Percentiles rank a stretch among this genome's conserved stretches.
Conservation (phyloP, 2,113 vertebrate genomes). For the Propithecus coquereli region DNA sequence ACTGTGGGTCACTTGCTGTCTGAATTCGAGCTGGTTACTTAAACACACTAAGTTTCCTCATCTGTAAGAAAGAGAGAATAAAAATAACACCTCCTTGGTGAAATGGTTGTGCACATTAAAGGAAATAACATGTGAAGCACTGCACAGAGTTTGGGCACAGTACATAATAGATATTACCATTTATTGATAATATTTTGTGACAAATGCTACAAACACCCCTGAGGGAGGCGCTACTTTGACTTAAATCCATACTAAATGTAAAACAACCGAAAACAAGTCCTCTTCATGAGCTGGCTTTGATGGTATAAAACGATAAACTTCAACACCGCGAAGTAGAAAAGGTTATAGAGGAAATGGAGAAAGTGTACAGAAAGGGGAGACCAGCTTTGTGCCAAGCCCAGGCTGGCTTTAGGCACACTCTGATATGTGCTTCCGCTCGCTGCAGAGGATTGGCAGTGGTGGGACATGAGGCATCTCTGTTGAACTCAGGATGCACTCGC, state of each 20-base stretch:
- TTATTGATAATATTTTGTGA: not conserved
- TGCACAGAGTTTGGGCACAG: not conserved
- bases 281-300: not conserved
- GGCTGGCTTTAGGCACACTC: not conserved
- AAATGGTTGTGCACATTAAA: not conserved
- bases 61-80: not conserved
- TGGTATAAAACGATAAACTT: not conserved
- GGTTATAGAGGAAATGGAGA: not conserved
- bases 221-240: not conserved
- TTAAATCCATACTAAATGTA: not conserved
- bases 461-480: rapidly evolving
- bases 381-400: not conserved
- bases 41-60: not conserved
- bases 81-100: not conserved
- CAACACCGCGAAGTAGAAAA: not conserved
- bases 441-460: rapidly evolving
- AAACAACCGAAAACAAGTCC: not conserved
- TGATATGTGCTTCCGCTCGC: not conserved
- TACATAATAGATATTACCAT: not conserved
- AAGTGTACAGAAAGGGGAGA: not conserved
- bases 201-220: not conserved
- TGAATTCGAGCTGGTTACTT: not conserved
- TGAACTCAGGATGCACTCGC: not conserved
- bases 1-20: not conserved
- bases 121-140: not conserved